These are phyloP conservation scores for Phataginus tetradactyla DNA, from an alignment of 2,797 vertebrate species.

Conservation along the genomic window DNA sequence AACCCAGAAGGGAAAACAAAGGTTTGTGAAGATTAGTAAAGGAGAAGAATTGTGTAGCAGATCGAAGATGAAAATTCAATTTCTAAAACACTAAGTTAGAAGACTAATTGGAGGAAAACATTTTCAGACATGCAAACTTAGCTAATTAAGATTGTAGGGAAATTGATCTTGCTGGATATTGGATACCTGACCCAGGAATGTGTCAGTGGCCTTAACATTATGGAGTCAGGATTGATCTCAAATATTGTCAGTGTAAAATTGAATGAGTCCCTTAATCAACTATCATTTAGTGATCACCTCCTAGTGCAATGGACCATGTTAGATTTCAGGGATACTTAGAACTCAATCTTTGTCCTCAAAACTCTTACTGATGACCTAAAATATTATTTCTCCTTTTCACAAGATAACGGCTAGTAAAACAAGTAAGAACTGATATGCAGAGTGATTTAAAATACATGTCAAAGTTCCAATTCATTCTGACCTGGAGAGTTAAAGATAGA, in stretches of 20 bases:
- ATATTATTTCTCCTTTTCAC: not conserved
- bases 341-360: not conserved
- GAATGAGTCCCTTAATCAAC: not conserved
- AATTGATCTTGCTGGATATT: not conserved
- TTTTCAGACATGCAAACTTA: not conserved
- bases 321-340: not conserved
- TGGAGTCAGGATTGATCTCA: not conserved
- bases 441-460: not conserved
- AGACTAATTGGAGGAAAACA: not conserved
- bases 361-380: rapidly evolving
- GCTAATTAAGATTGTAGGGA: not conserved
- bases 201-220: not conserved
- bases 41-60: constrained; percentile 27
- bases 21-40: not conserved
- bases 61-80: constrained; percentile 2
- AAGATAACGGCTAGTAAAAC: not conserved
- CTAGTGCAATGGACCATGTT: not conserved
- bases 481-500: not conserved
- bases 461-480: not conserved
- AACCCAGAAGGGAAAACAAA: not conserved
- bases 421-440: not conserved
- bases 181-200: not conserved
- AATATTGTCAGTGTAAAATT: not conserved
- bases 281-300: not conserved
- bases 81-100: constrained; percentile 17